These are phyloP conservation scores for Hypanus sabinus DNA, from an alignment of 2,113 vertebrate species.

Conservation along the genomic window DNA sequence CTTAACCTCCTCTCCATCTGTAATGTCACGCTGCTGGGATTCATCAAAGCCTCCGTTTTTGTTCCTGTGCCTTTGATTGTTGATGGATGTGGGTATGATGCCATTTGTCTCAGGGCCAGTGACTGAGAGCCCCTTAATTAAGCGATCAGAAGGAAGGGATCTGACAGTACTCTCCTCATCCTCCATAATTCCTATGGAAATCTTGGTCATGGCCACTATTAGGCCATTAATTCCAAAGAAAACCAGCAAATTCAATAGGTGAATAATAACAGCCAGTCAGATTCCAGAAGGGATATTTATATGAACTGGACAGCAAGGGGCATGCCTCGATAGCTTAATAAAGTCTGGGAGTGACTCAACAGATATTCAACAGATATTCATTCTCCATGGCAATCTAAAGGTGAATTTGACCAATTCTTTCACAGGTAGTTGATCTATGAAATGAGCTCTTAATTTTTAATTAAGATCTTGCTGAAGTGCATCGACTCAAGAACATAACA, in stretches of 20 bases:
- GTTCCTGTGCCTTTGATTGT: background rate
- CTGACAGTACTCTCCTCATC: background rate
- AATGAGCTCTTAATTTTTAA: background rate
- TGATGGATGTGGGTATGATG: background rate
- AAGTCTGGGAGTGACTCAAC: too few relatives aligned
- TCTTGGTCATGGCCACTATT: background rate
- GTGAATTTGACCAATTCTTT: background rate
- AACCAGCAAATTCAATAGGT: background rate
- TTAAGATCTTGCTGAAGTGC: background rate
- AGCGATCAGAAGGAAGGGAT: background rate
- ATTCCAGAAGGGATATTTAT: too few relatives aligned
- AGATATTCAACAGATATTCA: too few relatives aligned
- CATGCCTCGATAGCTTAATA: too few relatives aligned
- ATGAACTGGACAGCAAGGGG: too few relatives aligned
- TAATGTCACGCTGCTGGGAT: too few relatives aligned
- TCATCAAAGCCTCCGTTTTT: background rate
- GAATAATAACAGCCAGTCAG: too few relatives aligned
- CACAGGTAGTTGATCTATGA: background rate
- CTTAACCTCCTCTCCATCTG: background rate
- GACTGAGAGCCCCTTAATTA: background rate
- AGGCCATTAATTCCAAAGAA: background rate
- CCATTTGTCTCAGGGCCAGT: background rate
- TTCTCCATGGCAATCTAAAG: background rate
- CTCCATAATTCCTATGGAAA: background rate
- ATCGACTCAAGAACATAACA: too few relatives aligned